Evolutionary conservation across 2,113 vertebrate species (phyloP), one percentile per base, ranked within the genome.

Genomic region (Aythya baeri): DNA sequence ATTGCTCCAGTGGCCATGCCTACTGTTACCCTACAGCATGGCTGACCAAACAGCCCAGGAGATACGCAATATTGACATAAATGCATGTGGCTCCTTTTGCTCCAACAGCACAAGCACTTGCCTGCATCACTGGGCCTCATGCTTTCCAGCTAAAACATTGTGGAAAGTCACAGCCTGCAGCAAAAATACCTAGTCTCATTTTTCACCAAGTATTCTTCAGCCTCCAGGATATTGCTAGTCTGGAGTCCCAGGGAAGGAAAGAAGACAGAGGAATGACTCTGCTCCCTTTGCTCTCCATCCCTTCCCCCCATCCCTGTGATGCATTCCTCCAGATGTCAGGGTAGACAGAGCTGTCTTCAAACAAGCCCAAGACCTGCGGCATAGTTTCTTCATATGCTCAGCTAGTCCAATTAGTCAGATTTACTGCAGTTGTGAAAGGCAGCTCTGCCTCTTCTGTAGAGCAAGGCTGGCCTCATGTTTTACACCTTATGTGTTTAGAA

Each of bases 291-390:
- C 72, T 83, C 59, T 23, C 62, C 71, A 49, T 54, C 86, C 92
- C 96, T 89, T 38, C 83, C 91, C 93, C 94, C 88, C 20, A 0
- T 16, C 26, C 44, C 44, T 2, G 1, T 73, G 85, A 79, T 67
- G 44, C 90, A 96, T 96, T 93, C 94, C 95, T 95, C 50, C 76
- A 88, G 63, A 66, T 86, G 88, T 94, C 88, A 74, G 54, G 80
- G 92, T 83, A 93, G 82, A 58, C 93, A 88, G 85, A 83, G 67
- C 88, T 87, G 86, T 58, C 85, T 91, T 11, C 27, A 83, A 77
- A 96, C 86, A 92, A 93, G 83, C 93, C 91, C 86, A 90, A 43
- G 83, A 93, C 95, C 95, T 81, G 94, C 68, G 88, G 94, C 80
- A 0, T 11, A 11, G 46, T 90, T 94, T 36, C 90, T 88, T 88